Evolutionary conservation across 2,888 invertebrate species (phyloP).

Genomic region (Gandaritis pyraliata): DNA sequence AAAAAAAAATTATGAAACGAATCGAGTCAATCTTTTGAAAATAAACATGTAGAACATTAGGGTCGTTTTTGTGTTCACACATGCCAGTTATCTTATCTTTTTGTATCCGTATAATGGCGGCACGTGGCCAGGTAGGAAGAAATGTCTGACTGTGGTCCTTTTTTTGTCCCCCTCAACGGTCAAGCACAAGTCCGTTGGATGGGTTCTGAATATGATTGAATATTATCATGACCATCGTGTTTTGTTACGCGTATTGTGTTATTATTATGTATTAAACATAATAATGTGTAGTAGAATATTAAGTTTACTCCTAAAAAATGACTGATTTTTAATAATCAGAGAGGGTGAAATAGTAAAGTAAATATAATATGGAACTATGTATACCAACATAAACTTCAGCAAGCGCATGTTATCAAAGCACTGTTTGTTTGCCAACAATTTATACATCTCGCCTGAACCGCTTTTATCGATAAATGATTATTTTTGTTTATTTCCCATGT

Average conservation of each 20-base stretch:
- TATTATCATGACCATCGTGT: not conserved
- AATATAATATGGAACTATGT: too few relatives aligned
- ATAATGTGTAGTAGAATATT: too few relatives aligned
- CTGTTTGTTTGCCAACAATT: conserved; percentile 52
- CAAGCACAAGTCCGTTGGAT: conserved; percentile 16
- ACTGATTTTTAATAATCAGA: too few relatives aligned
- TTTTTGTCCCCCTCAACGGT: conserved; percentile 32
- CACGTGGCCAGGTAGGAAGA: conserved; percentile 58
- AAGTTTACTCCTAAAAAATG: too few relatives aligned
- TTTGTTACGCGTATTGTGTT: not conserved
- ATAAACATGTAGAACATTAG: conserved; percentile 35
- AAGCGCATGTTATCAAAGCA: conserved; percentile 51
- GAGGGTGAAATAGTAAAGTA: too few relatives aligned
- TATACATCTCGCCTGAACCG: conserved; percentile 46
- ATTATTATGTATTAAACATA: too few relatives aligned
- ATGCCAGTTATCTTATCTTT: conserved; percentile 51
- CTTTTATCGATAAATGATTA: conserved; percentile 49
- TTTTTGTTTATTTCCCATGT: conserved; percentile 33
- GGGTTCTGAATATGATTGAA: conserved; percentile 8
- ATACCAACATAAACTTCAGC: conserved; percentile 42
- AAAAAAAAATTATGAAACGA: not conserved
- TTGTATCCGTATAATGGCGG: conserved; percentile 47
- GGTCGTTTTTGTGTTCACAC: conserved; percentile 48
- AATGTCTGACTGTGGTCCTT: conserved; percentile 42
- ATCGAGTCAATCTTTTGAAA: conserved; percentile 8